Evolutionary conservation across 2,797 vertebrate species (phyloP), one percentile per base, ranked within the genome.

Genomic region (Scyliorhinus canicula): DNA sequence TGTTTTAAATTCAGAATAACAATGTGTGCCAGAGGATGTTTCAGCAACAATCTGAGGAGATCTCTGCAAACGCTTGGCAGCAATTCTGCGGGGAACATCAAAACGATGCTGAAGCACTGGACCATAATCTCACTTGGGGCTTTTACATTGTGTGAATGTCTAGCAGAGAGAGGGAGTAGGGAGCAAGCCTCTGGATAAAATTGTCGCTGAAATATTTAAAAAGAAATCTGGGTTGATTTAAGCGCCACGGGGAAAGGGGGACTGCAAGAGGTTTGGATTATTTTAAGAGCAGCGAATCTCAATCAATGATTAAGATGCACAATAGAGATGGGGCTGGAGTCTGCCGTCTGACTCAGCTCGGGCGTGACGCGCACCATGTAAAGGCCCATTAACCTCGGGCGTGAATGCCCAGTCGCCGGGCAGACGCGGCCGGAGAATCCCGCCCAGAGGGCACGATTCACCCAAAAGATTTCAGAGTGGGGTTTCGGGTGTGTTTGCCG

Each of bases 1-100:
- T 35, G 93, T 74, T 94, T 94, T 74, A 95, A 95, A 95, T 74
- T 60, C 85, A 95, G 67, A 77, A 74, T 95, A 91, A 95, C 69
- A 50, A 77, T 90, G 69, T 57, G 86, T 71, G 74, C 35, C 69
- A 63, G 47, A 74, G 67, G 67, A 74, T 94, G 31, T 50, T 93
- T 74, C 47, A 52, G 67, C 47, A 19, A 47, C 44, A 74, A 55
- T 94, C 93, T 74, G 93, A 69, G 93, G 47, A 3, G 47, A 52
- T 94, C 31, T 52, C 65, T 71, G 67, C 67, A 94, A 94, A 74
- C 3, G 47, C 47, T 35, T 40, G 67, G 47, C 67, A 74, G 93
- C 47, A n/a, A 94, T 94, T 94, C 93, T 74, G 69, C 24, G 21
- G 93, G 67, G 67, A 94, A 47, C 3, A 40, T 35, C 50, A 7